Base-by-base conservation (phyloP, 2,888 invertebrate genomes). In the Xylocampa areola region DNA sequence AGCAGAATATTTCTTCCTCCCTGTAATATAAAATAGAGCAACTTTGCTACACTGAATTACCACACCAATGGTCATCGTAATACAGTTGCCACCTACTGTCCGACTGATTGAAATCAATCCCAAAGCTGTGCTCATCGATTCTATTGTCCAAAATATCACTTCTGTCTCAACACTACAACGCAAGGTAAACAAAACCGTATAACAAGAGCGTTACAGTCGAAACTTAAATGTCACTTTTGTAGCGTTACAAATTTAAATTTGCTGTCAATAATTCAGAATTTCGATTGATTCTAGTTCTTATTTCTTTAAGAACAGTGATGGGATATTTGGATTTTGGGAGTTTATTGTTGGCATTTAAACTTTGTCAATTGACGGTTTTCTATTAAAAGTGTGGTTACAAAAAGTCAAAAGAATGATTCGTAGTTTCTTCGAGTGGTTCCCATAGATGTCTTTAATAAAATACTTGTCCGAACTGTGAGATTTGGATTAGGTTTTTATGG, bases 31-130 rank as follows among this genome's bases (percentile, higher is more conserved):
- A 17, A 10, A 47, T 65, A 63, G 79, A 84, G 84, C 76, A 59
- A 39, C 61, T 29, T 71, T 6, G 49, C 4, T 1, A 39, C 2
- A 41, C 40, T 63, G 64, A 60, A 36, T 68, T 44, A 52, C 29
- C 43, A 67, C 37, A 41, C 59, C 58, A 73, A 59, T 61, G 73
- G 62, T 66, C 73, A 73, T 71, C 87, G 89, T 90, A 90, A 89
- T 85, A 84, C 87, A 81, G 88, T 84, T 85, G 89, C 92, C 92
- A 88, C 92, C 91, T 91, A 91, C 91, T 71, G 91, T 84, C 89
- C 77, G 63, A 69, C 73, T 89, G 90, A 91, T 91, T 90, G 91
- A 88, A 91, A 91, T 90, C 90, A 89, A 91, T 91, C 86, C 84
- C 76, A 69, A 80, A 84, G 76, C 81, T 81, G 78, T 79, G 76